phyloP scores from a whole-genome alignment of 2,797 vertebrate species.

The Chelon labrosus region DNA sequence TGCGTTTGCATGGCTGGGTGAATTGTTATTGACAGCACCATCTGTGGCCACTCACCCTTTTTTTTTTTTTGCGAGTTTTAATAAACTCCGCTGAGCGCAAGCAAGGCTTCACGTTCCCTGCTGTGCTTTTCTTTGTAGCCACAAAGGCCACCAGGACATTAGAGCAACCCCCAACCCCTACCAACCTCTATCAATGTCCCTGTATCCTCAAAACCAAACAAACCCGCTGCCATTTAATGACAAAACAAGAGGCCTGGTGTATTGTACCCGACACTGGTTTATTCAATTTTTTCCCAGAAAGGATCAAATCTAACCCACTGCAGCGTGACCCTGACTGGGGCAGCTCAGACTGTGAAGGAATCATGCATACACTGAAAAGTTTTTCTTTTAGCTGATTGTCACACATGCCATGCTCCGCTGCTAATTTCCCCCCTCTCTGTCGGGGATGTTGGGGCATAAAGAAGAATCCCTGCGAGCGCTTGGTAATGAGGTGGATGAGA shows the following conservation, averaged over 20 bases:
- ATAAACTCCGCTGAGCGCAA: conserved; percentile 76
- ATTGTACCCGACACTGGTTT: conserved; percentile 41
- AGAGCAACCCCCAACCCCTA: conserved; percentile 32
- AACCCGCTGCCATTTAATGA: conserved; percentile 10
- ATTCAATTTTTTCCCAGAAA: conserved; percentile 28
- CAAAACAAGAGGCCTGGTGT: conserved; percentile 14
- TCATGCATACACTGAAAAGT: conserved; percentile 6
- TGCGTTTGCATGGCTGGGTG: conserved; percentile 62
- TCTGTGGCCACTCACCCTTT: conserved; percentile 79
- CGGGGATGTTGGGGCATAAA: conserved; percentile 10
- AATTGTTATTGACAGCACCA: conserved; percentile 82
- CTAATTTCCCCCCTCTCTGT: background rate
- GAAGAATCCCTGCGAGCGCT: conserved; percentile 24
- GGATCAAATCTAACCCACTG: conserved; percentile 9
- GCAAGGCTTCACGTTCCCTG: conserved; percentile 63
- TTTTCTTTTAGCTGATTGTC: conserved; percentile 6
- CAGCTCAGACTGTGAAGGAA: conserved; percentile 22
- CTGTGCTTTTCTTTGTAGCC: conserved; percentile 76
- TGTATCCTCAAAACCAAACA: conserved; percentile 46
- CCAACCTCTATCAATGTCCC: conserved; percentile 3
- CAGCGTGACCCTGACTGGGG: conserved; percentile 1
- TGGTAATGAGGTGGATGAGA: conserved; percentile 57
- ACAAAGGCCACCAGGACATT: conserved; percentile 65
- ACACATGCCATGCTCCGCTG: conserved; percentile 10
- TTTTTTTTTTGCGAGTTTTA: conserved; percentile 69